A percentile compares a stretch with the other conserved stretches of the same genome.
These are phyloP conservation scores for Philypnodon macrostomus DNA, from an alignment of 2,797 vertebrate genomes.

Conservation along the genomic window DNA sequence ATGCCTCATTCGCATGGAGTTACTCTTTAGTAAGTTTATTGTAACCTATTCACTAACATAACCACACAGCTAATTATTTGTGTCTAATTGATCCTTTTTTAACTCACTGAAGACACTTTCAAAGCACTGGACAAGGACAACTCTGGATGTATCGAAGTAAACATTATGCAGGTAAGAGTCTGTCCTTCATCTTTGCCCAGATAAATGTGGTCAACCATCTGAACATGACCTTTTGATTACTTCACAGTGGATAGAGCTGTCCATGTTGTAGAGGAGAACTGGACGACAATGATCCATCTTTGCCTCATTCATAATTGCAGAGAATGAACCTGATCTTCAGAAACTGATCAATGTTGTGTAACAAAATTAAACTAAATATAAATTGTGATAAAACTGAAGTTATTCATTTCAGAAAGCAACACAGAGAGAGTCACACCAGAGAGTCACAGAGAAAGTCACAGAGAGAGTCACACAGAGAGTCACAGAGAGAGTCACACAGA, in stretches of 20 bases:
- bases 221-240: constrained; percentile 16
- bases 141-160: constrained; percentile 49
- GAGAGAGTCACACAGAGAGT: too few species aligned
- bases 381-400: too few species aligned
- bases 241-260: constrained; percentile 57
- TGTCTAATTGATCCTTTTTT: neutral
- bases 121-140: constrained; percentile 49
- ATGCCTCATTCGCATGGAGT: constrained; percentile 82
- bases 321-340: too few species aligned
- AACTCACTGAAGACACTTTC: constrained; percentile 53
- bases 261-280: constrained; percentile 41
- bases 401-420: too few species aligned
- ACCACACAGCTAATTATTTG: neutral
- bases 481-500: too few species aligned
- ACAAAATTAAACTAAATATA: too few species aligned
- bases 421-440: too few species aligned
- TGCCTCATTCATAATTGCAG: neutral
- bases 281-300: constrained; percentile 6
- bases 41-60: neutral
- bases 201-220: neutral
- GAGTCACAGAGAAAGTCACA: too few species aligned
- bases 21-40: constrained; percentile 80
- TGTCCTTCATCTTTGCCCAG: neutral
- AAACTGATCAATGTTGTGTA: too few species aligned
- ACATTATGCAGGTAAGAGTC: constrained; percentile 48